Percentiles rank a stretch among this genome's conserved stretches.
These are phyloP conservation scores for Amphiura filiformis DNA, from an alignment of 35 echinoderm and acorn worm species.

Conservation along the genomic window DNA sequence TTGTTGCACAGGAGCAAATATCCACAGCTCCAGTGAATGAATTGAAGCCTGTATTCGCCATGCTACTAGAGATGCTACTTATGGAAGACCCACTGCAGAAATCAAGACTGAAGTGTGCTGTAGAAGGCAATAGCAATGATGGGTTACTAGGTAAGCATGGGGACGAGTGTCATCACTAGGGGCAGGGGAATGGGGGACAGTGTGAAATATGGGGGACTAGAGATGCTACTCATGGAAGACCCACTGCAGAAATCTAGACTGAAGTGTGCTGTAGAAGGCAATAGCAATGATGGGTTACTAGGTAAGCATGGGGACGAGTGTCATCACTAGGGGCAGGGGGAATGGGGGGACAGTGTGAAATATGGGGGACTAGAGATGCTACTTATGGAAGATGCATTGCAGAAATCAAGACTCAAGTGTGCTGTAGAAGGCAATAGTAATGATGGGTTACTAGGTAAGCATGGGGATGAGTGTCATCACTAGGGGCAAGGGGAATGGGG, in stretches of 20 bases:
- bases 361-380: slow-evolving; percentile 83
- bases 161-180: too few relatives aligned
- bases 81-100: slow-evolving; percentile 82
- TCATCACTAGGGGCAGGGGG: too few relatives aligned
- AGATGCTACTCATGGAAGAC: slow-evolving; percentile 72
- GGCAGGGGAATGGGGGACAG: too few relatives aligned
- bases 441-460: slow-evolving; percentile 87
- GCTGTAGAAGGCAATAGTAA: slow-evolving; percentile 83
- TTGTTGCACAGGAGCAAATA: slow-evolving; percentile 88
- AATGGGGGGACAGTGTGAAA: too few relatives aligned
- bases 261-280: slow-evolving; percentile 78
- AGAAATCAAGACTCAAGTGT: slow-evolving; percentile 72
- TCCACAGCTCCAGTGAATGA: slow-evolving; percentile 83
- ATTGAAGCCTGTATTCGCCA: slow-evolving; percentile 71
- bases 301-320: too few relatives aligned
- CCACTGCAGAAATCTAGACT: slow-evolving; percentile 65
- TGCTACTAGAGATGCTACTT: slow-evolving; percentile 83
- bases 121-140: slow-evolving; percentile 86
- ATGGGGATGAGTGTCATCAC: too few relatives aligned
- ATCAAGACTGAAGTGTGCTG: slow-evolving; percentile 74
- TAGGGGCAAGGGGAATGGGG: too few relatives aligned
- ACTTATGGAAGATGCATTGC: slow-evolving; percentile 77
- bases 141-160: slow-evolving; percentile 87
- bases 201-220: slow-evolving; percentile 15
- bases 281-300: too few relatives aligned